Base-by-base conservation (phyloP, 2,797 vertebrate species). In the Gouania willdenowi region DNA sequence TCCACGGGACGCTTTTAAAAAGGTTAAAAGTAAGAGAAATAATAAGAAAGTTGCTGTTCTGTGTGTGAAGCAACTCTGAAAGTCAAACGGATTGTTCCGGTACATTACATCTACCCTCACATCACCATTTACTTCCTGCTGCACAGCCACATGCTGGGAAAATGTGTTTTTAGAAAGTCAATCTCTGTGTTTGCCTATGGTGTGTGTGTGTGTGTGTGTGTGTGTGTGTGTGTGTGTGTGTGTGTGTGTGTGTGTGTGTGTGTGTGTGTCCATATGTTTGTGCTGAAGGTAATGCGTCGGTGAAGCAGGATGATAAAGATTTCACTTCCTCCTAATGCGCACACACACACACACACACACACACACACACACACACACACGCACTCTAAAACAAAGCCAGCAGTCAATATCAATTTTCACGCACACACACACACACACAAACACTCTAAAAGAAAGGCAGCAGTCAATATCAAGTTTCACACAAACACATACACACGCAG, bases 351-450 rank as follows among this genome's bases (percentile, higher is more conserved):
- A 19, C 36, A 23, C 49, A 64, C 56, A 66, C 27, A 53, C 28
- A 23, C 21, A 8, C 21, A 8, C 21, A 7, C 21, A 7, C 21
- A 8, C 21, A 4, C 5, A 4, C 19, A 20, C 5, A 2, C 10
- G 10, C 10, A 10, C 10, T n/a, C n/a, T n/a, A n/a, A n/a, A n/a
- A n/a, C n/a, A n/a, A n/a, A n/a, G n/a, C n/a, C n/a, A n/a, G n/a
- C n/a, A n/a, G 52, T 60, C 29, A 49, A 40, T 53, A 31, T 44
- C 19, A 36, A 23, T 49, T 64, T 56, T 66, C 27, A 53, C 28
- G 23, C 21, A 8, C 21, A 8, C 21, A 7, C 21, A 7, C 21
- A 8, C 21, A 4, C 5, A 4, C 19, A 20, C 5, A 2, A 10
- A 10, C 10, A 10, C 10, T n/a, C n/a, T n/a, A n/a, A n/a, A n/a